A percentile compares a stretch with the other conserved stretches of the same genome.
These are phyloP conservation scores for Centropyge bicolor DNA, from an alignment of 2,797 vertebrate genomes.

Conservation along the genomic window DNA sequence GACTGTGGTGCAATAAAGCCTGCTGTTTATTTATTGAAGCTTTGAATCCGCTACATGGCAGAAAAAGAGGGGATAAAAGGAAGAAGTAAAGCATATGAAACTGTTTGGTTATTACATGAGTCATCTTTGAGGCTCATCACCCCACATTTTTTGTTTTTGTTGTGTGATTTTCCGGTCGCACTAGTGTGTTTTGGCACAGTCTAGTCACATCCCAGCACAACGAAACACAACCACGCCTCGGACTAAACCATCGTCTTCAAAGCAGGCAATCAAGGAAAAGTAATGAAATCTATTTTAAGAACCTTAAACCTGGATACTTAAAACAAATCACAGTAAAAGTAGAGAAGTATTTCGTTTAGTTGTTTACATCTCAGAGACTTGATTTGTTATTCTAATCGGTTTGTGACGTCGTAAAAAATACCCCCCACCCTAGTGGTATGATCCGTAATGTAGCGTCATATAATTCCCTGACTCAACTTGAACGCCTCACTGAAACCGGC, in stretches of 20 bases:
- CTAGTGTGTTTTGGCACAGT: too few species aligned
- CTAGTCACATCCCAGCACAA: background rate
- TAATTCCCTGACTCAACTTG: slow-evolving; percentile 27
- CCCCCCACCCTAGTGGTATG: slow-evolving; percentile 50
- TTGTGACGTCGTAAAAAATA: background rate
- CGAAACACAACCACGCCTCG: slow-evolving; percentile 1
- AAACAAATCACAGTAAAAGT: fast-evolving
- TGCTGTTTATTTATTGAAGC: background rate
- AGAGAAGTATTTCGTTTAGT: fast-evolving
- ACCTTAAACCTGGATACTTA: fast-evolving
- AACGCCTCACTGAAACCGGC: fast-evolving
- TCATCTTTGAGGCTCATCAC: background rate
- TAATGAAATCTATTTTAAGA: fast-evolving
- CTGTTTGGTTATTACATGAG: background rate
- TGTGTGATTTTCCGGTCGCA: too few species aligned
- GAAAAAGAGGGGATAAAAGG: background rate
- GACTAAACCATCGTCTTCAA: background rate
- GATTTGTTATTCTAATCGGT: background rate
- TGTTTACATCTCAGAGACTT: fast-evolving
- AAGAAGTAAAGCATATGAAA: background rate
- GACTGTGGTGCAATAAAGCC: too few species aligned
- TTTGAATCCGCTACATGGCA: too few species aligned
- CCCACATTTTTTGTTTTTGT: background rate
- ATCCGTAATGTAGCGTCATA: slow-evolving; percentile 33
- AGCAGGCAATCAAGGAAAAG: fast-evolving